Percentiles rank a stretch among this genome's conserved stretches.
Conservation (phyloP, 2,888 invertebrate genomes). For the Taphrorychus bicolor region DNA sequence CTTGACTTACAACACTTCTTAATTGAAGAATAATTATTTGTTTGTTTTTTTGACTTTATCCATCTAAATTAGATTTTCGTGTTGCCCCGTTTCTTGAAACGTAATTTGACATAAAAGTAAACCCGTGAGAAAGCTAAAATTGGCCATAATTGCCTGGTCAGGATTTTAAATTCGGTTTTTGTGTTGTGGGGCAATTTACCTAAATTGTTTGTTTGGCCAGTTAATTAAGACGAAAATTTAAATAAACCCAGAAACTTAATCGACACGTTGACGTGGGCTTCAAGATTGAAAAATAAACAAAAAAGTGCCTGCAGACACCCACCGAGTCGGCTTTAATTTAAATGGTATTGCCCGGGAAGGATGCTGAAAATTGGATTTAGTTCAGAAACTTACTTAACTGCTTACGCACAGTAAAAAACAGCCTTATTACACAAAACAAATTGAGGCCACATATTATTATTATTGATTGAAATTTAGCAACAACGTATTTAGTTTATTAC, state of each 20-base stretch:
- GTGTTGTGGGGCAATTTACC: not conserved
- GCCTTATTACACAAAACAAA: slow-evolving; percentile 8
- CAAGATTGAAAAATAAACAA: slow-evolving; percentile 32
- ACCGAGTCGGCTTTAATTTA: slow-evolving; percentile 13
- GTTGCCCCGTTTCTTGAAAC: too few relatives aligned
- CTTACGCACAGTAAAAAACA: not conserved
- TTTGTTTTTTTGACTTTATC: not conserved
- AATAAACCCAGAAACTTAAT: slow-evolving; percentile 36
- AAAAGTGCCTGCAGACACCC: slow-evolving; percentile 22
- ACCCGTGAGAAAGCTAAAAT: not conserved
- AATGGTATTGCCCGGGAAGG: slow-evolving; percentile 1
- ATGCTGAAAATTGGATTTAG: slow-evolving; percentile 4
- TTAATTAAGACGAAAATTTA: slow-evolving; percentile 39
- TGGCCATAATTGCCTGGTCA: not conserved
- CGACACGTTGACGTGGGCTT: slow-evolving; percentile 37
- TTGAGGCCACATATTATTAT: slow-evolving; percentile 18
- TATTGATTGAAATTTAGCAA: slow-evolving; percentile 29
- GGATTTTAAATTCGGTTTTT: not conserved
- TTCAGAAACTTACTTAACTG: not conserved
- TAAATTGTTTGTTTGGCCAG: slow-evolving; percentile 35
- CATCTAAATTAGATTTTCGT: slow-evolving; percentile 5
- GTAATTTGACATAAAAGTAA: too few relatives aligned
- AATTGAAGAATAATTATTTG: slow-evolving; percentile 11
- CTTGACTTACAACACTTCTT: slow-evolving; percentile 6
- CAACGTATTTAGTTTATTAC: slow-evolving; percentile 1